Evolutionary conservation across 2,113 vertebrate genomes (phyloP).

Genomic region (Thamnaconus septentrionalis): DNA sequence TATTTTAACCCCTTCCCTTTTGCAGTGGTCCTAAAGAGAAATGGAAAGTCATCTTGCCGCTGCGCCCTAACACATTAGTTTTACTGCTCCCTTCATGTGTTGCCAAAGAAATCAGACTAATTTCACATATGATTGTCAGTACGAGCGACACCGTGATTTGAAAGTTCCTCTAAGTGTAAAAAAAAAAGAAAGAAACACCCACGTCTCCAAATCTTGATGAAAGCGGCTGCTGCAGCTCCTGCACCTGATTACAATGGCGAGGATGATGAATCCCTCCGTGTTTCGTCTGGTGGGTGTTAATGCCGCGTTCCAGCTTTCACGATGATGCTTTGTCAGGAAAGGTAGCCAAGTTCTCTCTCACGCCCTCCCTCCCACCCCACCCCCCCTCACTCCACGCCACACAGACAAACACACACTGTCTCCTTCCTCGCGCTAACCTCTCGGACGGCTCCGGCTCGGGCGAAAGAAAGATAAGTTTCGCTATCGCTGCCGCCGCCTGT

Average conservation of each 20-base stretch:
- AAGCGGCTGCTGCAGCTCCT: conserved; percentile 33
- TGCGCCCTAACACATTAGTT: too few species aligned
- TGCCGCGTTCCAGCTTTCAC: conserved; percentile 61
- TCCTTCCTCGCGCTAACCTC: conserved; percentile 23
- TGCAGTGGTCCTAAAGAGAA: too few species aligned
- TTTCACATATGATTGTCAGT: conserved; percentile 14
- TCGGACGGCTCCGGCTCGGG: conserved; percentile 38
- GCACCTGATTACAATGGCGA: conserved; percentile 56
- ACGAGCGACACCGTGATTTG: conserved; percentile 40
- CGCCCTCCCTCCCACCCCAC: conserved; percentile 7
- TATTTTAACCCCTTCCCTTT: too few species aligned
- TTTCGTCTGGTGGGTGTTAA: conserved; percentile 43
- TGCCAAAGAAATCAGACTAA: too few species aligned
- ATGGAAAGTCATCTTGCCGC: too few species aligned
- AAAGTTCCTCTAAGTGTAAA: conserved; percentile 31
- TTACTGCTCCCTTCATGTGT: too few species aligned
- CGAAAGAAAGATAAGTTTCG: conserved; percentile 63
- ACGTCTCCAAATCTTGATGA: conserved; percentile 38
- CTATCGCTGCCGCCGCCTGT: conserved; percentile 55
- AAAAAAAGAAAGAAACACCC: conserved; percentile 20
- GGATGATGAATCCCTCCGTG: conserved; percentile 58
- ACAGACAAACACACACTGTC: conserved; percentile 23
- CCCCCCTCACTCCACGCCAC: too few species aligned
- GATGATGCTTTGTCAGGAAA: conserved; percentile 60
- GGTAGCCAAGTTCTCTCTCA: conserved; percentile 40